phyloP scores from a whole-genome alignment of 2,113 vertebrate species.

The Caranx ignobilis region DNA sequence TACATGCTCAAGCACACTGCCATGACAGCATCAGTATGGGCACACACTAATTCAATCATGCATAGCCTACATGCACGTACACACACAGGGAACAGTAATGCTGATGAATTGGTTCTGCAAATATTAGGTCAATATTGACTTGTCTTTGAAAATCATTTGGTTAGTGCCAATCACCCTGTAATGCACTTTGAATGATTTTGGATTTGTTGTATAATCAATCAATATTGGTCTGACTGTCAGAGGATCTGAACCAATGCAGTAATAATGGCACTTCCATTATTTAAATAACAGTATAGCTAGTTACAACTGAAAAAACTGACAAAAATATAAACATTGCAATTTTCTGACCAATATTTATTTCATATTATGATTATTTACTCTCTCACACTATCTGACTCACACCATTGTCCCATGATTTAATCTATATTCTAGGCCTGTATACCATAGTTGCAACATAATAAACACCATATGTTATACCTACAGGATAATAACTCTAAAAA shows the following conservation, averaged over 20 bases:
- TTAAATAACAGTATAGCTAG: too few species aligned
- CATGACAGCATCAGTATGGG: slow-evolving; percentile 16
- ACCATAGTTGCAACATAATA: too few species aligned
- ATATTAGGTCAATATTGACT: slow-evolving; percentile 38
- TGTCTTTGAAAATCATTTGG: slow-evolving; percentile 17
- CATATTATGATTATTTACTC: neutral
- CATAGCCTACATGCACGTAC: neutral
- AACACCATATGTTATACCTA: neutral
- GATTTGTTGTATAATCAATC: slow-evolving; percentile 14
- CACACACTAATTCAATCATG: slow-evolving; percentile 4
- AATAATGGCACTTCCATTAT: neutral
- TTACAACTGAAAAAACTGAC: too few species aligned
- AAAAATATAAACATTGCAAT: neutral
- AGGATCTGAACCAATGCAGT: neutral
- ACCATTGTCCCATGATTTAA: neutral
- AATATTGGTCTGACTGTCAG: neutral
- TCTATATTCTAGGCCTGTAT: too few species aligned
- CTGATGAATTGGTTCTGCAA: slow-evolving; percentile 16
- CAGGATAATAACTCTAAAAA: neutral
- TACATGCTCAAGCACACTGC: slow-evolving; percentile 9
- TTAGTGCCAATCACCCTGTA: neutral
- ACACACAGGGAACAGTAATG: neutral
- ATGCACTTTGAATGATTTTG: slow-evolving; percentile 1
- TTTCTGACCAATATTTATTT: neutral
- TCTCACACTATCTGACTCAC: neutral